Evolutionary conservation across 2,797 vertebrate genomes (phyloP).

Genomic region (Steatocranus sp.): DNA sequence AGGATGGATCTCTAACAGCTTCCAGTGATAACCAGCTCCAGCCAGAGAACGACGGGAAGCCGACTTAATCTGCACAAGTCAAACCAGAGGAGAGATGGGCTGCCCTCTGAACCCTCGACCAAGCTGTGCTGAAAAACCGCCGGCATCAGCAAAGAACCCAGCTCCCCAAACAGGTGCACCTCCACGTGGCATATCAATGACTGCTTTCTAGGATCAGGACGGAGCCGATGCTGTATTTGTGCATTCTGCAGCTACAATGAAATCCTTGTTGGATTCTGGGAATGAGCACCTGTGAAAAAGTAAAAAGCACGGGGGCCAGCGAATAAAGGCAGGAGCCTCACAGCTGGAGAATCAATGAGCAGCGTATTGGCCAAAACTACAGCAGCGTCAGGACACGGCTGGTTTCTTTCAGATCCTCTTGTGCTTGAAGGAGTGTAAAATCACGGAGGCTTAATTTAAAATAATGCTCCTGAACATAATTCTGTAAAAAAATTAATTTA

Average conservation of each 20-base stretch:
- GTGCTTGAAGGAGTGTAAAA: background rate
- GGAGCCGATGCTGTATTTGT: constrained; percentile 52
- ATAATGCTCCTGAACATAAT: background rate
- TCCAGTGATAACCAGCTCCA: constrained; percentile 55
- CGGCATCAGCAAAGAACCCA: constrained; percentile 48
- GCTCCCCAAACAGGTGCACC: constrained; percentile 60
- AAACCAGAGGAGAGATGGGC: constrained; percentile 56
- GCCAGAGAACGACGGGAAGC: constrained; percentile 32
- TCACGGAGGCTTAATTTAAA: background rate
- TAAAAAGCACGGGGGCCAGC: background rate
- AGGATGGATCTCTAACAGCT: constrained; percentile 30
- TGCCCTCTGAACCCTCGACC: constrained; percentile 57
- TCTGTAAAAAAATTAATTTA: fast-evolving
- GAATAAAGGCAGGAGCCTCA: background rate
- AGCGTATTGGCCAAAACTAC: background rate
- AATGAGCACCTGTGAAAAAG: constrained; percentile 39
- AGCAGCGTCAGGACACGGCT: background rate
- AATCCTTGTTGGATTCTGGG: constrained; percentile 24
- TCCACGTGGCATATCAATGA: constrained; percentile 58
- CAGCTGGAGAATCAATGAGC: background rate
- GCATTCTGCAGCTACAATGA: constrained; percentile 28
- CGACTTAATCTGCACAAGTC: constrained; percentile 64
- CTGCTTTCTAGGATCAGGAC: constrained; percentile 54
- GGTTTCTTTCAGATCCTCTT: background rate
- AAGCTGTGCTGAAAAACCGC: constrained; percentile 38